Evolutionary conservation across 2,113 vertebrate genomes (phyloP).

Genomic region (Eptesicus fuscus): DNA sequence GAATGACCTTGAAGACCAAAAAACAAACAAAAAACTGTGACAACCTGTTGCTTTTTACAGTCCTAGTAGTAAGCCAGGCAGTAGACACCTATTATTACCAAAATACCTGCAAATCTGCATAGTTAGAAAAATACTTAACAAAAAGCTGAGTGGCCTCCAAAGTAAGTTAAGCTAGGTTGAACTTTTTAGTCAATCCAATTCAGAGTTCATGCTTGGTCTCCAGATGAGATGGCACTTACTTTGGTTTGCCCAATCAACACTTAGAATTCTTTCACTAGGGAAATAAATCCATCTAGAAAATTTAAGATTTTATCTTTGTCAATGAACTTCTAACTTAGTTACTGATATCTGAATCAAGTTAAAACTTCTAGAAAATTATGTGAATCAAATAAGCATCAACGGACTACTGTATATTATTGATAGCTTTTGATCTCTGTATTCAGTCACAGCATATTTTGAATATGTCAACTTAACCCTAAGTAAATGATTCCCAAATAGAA

Average conservation of each 20-base stretch:
- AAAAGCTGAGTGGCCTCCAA: not conserved
- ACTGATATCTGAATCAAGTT: not conserved
- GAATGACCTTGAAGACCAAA: not conserved
- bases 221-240: not conserved
- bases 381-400: not conserved
- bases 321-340: not conserved
- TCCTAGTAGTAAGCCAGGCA: not conserved
- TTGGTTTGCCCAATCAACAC: not conserved
- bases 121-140: not conserved
- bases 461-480: not conserved
- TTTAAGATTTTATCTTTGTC: constrained; percentile 1
- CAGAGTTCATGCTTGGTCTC: constrained; percentile 7
- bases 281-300: constrained; percentile 8
- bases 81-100: not conserved
- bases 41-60: not conserved
- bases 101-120: not conserved
- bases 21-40: not conserved
- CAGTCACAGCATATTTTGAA: not conserved
- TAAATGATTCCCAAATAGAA: constrained; percentile 3
- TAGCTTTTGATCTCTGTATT: not conserved
- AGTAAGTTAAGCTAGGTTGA: not conserved
- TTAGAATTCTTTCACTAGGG: not conserved
- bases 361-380: constrained; percentile 13
- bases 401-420: not conserved
- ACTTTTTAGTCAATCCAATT: not conserved